A percentile compares a stretch with the other conserved stretches of the same genome.
Conservation (phyloP, 2,113 vertebrate genomes). For the Python bivittatus region DNA sequence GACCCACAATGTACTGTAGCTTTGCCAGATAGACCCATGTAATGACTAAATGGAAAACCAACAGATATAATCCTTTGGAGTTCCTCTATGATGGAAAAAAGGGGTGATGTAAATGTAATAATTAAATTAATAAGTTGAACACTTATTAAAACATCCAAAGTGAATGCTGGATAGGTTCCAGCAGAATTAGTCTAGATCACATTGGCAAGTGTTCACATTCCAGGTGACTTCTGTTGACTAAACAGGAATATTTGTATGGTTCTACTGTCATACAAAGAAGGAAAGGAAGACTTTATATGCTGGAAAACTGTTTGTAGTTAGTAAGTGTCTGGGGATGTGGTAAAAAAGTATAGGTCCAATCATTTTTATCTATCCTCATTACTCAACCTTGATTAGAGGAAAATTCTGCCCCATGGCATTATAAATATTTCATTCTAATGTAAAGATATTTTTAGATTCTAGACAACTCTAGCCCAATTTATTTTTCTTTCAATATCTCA, state of each 20-base stretch:
- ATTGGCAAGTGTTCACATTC: background rate
- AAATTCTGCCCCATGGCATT: background rate
- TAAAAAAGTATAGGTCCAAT: slow-evolving; percentile 18
- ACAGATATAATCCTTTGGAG: background rate
- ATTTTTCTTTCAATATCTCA: background rate
- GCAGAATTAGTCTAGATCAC: background rate
- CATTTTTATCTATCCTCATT: background rate
- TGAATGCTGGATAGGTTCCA: background rate
- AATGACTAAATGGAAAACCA: background rate
- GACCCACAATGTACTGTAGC: background rate
- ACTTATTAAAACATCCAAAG: background rate
- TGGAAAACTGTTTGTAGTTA: background rate
- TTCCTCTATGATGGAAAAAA: background rate
- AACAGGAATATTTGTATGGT: background rate
- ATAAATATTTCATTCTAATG: background rate
- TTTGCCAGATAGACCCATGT: background rate
- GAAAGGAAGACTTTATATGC: background rate
- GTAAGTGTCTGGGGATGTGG: background rate
- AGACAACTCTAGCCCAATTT: background rate
- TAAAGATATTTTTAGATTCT: background rate
- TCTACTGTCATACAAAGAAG: background rate
- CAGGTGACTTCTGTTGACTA: background rate
- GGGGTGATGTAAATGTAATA: background rate
- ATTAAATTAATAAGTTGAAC: background rate
- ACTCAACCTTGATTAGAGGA: background rate